These are phyloP conservation scores for Formicarius rufipectus DNA, from an alignment of 2,113 vertebrate species.

Conservation along the genomic window DNA sequence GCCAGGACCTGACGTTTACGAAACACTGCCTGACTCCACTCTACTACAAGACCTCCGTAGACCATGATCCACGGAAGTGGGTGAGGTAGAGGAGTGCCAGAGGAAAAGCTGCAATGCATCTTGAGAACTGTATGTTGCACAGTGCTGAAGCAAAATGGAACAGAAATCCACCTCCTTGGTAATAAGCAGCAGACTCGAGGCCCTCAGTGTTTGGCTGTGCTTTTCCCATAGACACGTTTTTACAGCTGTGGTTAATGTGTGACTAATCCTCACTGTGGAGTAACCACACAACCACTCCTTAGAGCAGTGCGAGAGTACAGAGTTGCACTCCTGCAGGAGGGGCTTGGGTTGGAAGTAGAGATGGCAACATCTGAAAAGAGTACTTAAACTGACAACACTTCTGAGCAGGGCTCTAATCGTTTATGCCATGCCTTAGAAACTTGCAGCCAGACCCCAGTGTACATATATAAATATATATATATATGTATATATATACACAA, in stretches of 20 bases:
- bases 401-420: background rate
- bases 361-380: background rate
- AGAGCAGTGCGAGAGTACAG: background rate
- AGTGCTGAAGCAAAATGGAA: background rate
- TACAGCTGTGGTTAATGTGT: conserved; percentile 71
- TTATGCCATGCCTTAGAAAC: background rate
- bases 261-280: conserved; percentile 58
- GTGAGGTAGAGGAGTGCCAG: background rate
- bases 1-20: background rate
- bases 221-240: conserved; percentile 60
- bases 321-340: background rate
- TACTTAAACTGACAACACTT: background rate
- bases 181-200: background rate
- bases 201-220: background rate
- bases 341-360: background rate
- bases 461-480: no score
- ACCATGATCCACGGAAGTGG: background rate
- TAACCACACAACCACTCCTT: conserved; percentile 57
- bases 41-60: background rate
- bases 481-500: no score
- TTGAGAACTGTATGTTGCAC: background rate
- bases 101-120: background rate
- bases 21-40: background rate
- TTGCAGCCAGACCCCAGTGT: background rate
- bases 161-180: conserved; percentile 17